Evolutionary conservation across 2,797 vertebrate species (phyloP), one percentile per base, ranked within the genome.

Genomic region (Trematomus bernacchii): DNA sequence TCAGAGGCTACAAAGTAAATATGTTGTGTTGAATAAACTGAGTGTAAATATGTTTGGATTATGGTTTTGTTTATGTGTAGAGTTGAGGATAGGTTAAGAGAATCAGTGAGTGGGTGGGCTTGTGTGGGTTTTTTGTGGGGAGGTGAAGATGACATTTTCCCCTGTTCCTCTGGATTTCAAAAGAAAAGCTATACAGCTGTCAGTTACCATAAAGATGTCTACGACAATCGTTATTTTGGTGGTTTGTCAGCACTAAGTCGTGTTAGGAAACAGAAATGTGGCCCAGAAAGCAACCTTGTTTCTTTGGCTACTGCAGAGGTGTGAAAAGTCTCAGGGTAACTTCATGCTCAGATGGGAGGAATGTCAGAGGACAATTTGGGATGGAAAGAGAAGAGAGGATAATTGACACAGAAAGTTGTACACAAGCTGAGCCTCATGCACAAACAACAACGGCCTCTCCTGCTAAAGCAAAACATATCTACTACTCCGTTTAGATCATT

Each of bases 271-370:
- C 52, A 50, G 60, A 70, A 60, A 75, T 50, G 43, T 60, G 55
- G 48, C 14, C 48, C 33, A 61, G 46, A 80, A 68, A 54, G 53
- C 79, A 70, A 77, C 71, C 18, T 71, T 75, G 75, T 77, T 72
- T 76, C 33, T 62, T 70, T 85, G 87, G 74, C 83, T 89, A 8
- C 74, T 33, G 62, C 46, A 14, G 73, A 81, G 59, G 80, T 93
- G 90, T 88, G 92, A 94, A 92, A 94, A 89, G 80, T 91, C 77
- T 43, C 89, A 78, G 76, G 70, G 74, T 57, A 55, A 77, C 80
- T 80, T 80, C 70, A 79, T 42, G 79, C 79, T 79, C 59, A 48
- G 70, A 79, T 40, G 69, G 55, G 80, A 82, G 84, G 75, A 92
- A 91, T 88, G 85, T 84, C 51, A 55, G 78, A 74, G 69, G 76